Base-by-base conservation (phyloP, 2,113 vertebrate genomes). In the Bubo blakistoni region DNA sequence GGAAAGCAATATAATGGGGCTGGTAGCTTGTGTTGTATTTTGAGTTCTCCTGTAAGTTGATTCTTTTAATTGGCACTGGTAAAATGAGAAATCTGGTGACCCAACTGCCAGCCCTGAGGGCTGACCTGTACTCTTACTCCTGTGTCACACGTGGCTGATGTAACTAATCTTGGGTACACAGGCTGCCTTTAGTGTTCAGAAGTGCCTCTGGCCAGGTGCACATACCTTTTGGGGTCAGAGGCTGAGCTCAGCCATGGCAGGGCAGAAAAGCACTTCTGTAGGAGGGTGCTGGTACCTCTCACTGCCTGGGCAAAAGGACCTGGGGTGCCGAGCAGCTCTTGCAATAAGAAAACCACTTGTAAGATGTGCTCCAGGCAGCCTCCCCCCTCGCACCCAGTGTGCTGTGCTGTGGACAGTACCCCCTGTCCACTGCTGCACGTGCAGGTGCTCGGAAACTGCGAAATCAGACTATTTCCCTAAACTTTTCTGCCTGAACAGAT, bases 341-440 rank as follows among this genome's bases (percentile, higher is more conserved):
- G 2, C 12, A 38, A 12, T 30, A 7, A 63, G 36, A 42, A 54
- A 77, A 12, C 29, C 18, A 5, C 27, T 40, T 52, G 10, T 40
- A 29, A 5, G 14, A 6, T 6, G 44, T 34, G 36, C 29, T 83
- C 42, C 2, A 0, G 61, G 20, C 30, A 66, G 34, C n/a, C 49
- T 65, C 26, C 40, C 1, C 1, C 6, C 34, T 11, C 2, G 1
- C 18, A 6, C n/a, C 32, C 18, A 36, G 10, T 3, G 16, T 12
- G 34, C 54, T 15, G 32, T 38, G 29, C 34, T 65, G 38, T 19
- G 38, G 24, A 6, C 4, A 2, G 40, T 42, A 36, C 10, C 26
- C 25, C 2, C 0, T 17, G 34, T 36, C 26, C 8, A 7, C 32
- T 44, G 47, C 66, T 36, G 29, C 47, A 9, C 3, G 15, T 51